Conservation (phyloP, 2,113 vertebrate genomes). For the Macheiramphus alcinus region DNA sequence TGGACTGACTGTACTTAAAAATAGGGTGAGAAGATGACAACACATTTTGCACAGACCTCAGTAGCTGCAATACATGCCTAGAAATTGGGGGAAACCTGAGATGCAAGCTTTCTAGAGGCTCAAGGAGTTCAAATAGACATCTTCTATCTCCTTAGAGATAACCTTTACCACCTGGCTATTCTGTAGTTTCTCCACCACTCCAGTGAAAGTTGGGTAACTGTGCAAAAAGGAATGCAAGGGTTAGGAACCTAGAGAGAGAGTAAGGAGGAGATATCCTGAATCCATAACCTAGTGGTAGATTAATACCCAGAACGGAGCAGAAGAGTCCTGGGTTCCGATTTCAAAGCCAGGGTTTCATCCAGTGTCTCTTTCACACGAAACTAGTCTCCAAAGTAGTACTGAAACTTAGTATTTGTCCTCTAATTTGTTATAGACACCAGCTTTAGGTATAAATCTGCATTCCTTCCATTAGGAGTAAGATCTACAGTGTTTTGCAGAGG, state of each 20-base stretch:
- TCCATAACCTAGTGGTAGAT: not conserved
- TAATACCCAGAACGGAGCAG: not conserved
- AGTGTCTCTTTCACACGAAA: not conserved
- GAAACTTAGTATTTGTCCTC: not conserved
- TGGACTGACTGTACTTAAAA: not conserved
- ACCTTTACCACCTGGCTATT: fast-evolving
- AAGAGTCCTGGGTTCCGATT: not conserved
- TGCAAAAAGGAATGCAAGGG: not conserved
- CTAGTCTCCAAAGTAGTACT: not conserved
- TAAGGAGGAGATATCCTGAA: not conserved
- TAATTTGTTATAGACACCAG: not conserved
- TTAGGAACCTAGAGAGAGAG: not conserved
- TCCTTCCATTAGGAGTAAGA: not conserved
- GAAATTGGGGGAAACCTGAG: not conserved
- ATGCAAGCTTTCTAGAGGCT: not conserved
- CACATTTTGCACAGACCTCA: not conserved
- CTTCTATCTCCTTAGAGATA: not conserved
- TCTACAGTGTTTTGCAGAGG: not conserved
- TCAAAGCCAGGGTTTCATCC: not conserved
- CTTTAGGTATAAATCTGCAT: not conserved
- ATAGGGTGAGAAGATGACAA: not conserved
- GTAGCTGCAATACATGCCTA: not conserved
- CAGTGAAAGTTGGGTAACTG: not conserved
- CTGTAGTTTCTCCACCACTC: not conserved
- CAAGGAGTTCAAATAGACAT: not conserved